Base-by-base conservation (phyloP, 2,888 invertebrate genomes). In the Acronicta aceris region DNA sequence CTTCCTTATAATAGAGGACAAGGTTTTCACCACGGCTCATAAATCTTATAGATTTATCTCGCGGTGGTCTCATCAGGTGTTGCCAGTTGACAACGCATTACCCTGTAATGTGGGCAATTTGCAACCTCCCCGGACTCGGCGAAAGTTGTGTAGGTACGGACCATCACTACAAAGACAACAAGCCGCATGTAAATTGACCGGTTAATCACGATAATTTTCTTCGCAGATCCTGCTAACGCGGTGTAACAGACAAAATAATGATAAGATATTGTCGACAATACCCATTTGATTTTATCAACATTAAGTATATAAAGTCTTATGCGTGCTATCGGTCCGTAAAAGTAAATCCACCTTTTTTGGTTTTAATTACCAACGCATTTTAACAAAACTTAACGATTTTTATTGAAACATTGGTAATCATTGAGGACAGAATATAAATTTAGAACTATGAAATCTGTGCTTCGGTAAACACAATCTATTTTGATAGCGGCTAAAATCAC, bases 81-180 rank as follows among this genome's bases (percentile, higher is more conserved):
- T 62, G 78, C 57, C 76, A 66, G 41, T 45, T 53, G 59, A 66
- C 74, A 57, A 60, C 62, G 65, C 77, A 81, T 83, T 83, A 77
- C 76, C 65, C 67, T 59, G 68, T 83, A 84, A 83, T 83, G 77
- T 71, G 56, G 60, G 73, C 76, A 84, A 85, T 83, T 85, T 85
- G 76, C 66, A 57, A 79, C 54, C 65, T 71, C 68, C 52, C 55
- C 51, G 36, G 57, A 33, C 36, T 30, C 15, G 48, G 73, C 12
- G 78, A 73, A 70, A 74, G 81, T 76, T 65, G 68, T 65, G n/a
- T n/a, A n/a, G n/a, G 30, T 30, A 33, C 25, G 40, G 56, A 51
- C 54, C 69, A 65, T 71, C 65, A 62, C 49, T 55, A 75, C 57
- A 78, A 73, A 78, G 55, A 54, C 16, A 68, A 65, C 47, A 59